These are phyloP conservation scores for Eristalis pertinax DNA, from an alignment of 2,888 invertebrate genomes.

Conservation along the genomic window DNA sequence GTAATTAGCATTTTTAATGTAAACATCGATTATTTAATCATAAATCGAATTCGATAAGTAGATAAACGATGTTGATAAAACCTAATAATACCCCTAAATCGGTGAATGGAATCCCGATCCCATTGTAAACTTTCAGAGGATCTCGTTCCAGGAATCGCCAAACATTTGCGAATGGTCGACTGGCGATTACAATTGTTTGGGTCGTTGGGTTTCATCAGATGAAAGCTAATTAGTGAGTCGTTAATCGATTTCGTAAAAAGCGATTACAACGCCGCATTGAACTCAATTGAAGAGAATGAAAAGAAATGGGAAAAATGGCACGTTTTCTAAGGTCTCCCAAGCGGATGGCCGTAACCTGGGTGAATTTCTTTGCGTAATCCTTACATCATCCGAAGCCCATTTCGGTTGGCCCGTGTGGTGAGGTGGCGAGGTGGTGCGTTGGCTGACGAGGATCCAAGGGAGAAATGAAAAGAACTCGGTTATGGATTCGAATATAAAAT, in stretches of 20 bases:
- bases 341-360: neutral
- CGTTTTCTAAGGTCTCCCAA: neutral
- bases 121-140: neutral
- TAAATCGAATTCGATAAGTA: conserved; percentile 6
- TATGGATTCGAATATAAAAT: conserved; percentile 64
- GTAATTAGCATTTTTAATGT: conserved; percentile 20
- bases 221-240: neutral
- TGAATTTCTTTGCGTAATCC: neutral
- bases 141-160: neutral
- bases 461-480: neutral
- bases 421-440: no score
- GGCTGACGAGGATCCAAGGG: no score
- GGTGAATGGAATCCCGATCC: neutral
- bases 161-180: neutral
- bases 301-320: neutral
- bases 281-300: neutral
- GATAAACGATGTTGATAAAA: neutral
- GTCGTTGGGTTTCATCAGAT: neutral
- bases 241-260: neutral
- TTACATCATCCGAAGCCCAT: neutral
- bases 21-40: conserved; percentile 13
- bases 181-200: neutral
- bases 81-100: neutral
- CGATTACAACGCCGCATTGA: neutral
- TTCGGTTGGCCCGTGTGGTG: no score